Base-by-base conservation (phyloP, 2,888 invertebrate genomes). In the Diploptera punctata region DNA sequence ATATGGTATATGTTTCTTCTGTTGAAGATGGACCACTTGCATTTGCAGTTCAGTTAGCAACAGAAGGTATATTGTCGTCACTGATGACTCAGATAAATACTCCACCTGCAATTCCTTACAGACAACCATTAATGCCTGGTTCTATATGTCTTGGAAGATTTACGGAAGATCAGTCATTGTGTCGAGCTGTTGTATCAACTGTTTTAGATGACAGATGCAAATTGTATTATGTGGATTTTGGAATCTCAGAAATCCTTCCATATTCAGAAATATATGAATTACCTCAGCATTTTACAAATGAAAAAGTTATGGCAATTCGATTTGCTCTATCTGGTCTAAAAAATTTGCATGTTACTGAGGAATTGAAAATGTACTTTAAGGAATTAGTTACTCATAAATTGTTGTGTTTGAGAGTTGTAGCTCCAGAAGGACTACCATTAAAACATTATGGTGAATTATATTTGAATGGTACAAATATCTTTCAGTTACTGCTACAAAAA, bases 191-290 rank as follows among this genome's bases (percentile, higher is more conserved):
- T 44, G 90, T 94, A 2, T 91, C 91, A 82, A 89, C 89, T 77
- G 87, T 92, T 54, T 89, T 90, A 44, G 89, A 90, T 73, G 88
- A 89, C 21, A 88, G 90, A 67, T 93, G 90, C 80, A 92, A 92
- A 81, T 86, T 94, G 4, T 92, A 90, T 79, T 94, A 92, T 81
- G 92, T 93, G 33, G 94, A 94, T 81, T 93, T 91, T 81, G 94
- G 94, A 31, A 91, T 93, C 79, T 90, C 90, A 5, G 93, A 93
- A 82, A 84, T 89, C 78, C 87, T 93, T 13, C 86, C 90, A 0
- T 89, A 90, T 75, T 87, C 89, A 76, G 89, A 91, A 77, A 87
- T 94, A 65, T 94, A 88, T 81, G 90, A 92, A 80, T 89, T 94
- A 77, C 93, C 94, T 0, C 86, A 89, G 73, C 89, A 91, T 78